Conservation (phyloP, 2,888 invertebrate genomes). For the Lingula anatina region DNA sequence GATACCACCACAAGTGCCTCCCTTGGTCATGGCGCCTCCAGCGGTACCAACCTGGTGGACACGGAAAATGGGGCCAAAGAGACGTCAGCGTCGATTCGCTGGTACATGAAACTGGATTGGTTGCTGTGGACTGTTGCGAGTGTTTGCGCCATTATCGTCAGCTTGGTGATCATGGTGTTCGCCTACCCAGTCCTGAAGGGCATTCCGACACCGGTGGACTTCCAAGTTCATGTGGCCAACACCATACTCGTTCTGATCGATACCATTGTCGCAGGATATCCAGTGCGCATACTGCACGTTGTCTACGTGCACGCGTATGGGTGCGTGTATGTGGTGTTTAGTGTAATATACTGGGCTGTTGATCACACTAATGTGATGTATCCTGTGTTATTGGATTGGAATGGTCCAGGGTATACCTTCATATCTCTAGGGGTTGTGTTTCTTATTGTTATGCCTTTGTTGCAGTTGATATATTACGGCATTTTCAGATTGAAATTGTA, state of each 20-base stretch:
- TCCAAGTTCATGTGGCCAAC: constrained; percentile 39
- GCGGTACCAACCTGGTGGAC: too few relatives aligned
- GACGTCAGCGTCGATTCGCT: too few relatives aligned
- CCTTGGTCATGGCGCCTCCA: too few relatives aligned
- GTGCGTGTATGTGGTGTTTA: constrained; percentile 31
- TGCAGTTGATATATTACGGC: constrained; percentile 25
- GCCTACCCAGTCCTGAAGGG: constrained; percentile 27
- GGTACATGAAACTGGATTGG: constrained; percentile 25
- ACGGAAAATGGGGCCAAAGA: too few relatives aligned
- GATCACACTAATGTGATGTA: constrained; percentile 36
- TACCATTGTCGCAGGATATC: constrained; percentile 26
- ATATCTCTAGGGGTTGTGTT: constrained; percentile 18
- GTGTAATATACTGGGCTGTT: constrained; percentile 31
- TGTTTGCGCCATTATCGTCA: constrained; percentile 26
- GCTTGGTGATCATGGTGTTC: constrained; percentile 32
- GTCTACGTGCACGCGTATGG: constrained; percentile 30
- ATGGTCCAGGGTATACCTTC: constrained; percentile 23
- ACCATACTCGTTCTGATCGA: constrained; percentile 35
- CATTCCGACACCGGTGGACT: constrained; percentile 18
- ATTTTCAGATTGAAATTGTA: constrained; percentile 24
- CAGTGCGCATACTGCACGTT: constrained; percentile 31
- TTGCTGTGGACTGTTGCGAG: constrained; percentile 25
- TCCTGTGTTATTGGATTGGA: constrained; percentile 38
- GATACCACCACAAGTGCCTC: too few relatives aligned
- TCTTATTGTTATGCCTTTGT: constrained; percentile 22